A percentile compares a stretch with the other conserved stretches of the same genome.
Conservation (phyloP, 2,113 vertebrate genomes). For the Austrofundulus limnaeus region DNA sequence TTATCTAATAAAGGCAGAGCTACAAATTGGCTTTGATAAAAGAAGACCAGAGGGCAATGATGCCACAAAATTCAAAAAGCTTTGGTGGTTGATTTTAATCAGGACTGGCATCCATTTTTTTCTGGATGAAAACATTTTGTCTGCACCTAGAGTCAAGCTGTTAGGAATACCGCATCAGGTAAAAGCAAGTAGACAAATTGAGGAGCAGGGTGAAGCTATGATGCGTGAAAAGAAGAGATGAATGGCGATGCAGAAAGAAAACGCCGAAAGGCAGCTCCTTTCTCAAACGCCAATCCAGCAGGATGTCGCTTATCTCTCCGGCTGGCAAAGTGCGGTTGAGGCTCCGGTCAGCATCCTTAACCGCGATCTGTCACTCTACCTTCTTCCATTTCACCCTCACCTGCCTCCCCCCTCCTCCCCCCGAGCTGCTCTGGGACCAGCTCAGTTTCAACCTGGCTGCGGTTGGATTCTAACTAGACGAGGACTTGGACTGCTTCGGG, state of each 20-base stretch:
- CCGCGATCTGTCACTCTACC: constrained; percentile 58
- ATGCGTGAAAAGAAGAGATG: constrained; percentile 13
- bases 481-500: constrained; percentile 38
- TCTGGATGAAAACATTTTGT: constrained; percentile 23
- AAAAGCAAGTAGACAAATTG: not conserved
- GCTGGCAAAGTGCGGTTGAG: constrained; percentile 63
- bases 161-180: constrained; percentile 9
- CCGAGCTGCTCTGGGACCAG: constrained; percentile 50
- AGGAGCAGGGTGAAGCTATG: not conserved
- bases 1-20: constrained; percentile 65
- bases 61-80: constrained; percentile 26
- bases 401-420: constrained; percentile 26
- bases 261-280: constrained; percentile 21
- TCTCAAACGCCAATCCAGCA: constrained; percentile 41
- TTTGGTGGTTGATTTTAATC: constrained; percentile 42
- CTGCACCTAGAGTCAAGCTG: constrained; percentile 23
- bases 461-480: constrained; percentile 44
- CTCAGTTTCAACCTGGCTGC: constrained; percentile 63
- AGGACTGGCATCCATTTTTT: constrained; percentile 33
- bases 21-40: constrained; percentile 61
- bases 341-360: constrained; percentile 70
- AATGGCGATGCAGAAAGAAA: constrained; percentile 20
- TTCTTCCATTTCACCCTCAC: constrained; percentile 17
- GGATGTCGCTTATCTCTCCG: constrained; percentile 65
- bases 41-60: constrained; percentile 42